phyloP scores from a whole-genome alignment of 2,797 vertebrate genomes.

The Enteromius paludinosus region DNA sequence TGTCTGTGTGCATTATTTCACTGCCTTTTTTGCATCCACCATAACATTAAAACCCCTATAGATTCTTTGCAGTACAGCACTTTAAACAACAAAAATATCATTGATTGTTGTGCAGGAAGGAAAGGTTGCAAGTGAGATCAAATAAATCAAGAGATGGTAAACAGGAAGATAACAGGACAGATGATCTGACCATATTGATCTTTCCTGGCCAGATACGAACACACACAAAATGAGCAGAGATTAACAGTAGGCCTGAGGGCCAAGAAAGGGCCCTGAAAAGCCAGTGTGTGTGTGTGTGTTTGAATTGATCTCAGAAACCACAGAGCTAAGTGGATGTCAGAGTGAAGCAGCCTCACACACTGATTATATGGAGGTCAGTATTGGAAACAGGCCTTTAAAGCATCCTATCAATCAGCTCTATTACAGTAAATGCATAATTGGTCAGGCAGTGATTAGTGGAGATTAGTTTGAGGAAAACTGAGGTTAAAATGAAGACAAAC shows the following conservation, averaged over 20 bases:
- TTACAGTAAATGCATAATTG: slow-evolving; percentile 37
- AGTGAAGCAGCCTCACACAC: slow-evolving; percentile 1
- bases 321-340: slow-evolving; percentile 32
- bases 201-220: slow-evolving; percentile 1
- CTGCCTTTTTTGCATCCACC: not conserved
- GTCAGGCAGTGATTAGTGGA: slow-evolving; percentile 23
- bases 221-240: slow-evolving; percentile 26
- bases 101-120: slow-evolving; percentile 18
- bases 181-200: slow-evolving; percentile 29
- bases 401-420: slow-evolving; percentile 28
- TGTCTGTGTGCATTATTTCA: not conserved
- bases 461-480: slow-evolving; percentile 27
- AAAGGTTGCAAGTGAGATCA: slow-evolving; percentile 14
- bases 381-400: not conserved
- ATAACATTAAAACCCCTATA: not conserved
- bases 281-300: slow-evolving; percentile 1
- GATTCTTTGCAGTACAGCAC: not conserved
- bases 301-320: slow-evolving; percentile 40
- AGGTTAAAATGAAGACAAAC: slow-evolving; percentile 21
- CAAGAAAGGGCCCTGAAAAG: slow-evolving; percentile 8
- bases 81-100: not conserved
- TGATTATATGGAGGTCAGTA: slow-evolving; percentile 9
- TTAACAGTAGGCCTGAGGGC: slow-evolving; percentile 33
- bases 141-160: slow-evolving; percentile 43
- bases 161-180: slow-evolving; percentile 29